A percentile compares a stretch with the other conserved stretches of the same genome.
phyloP scores from a whole-genome alignment of 2,888 invertebrate genomes.

The Archips crataeganus region DNA sequence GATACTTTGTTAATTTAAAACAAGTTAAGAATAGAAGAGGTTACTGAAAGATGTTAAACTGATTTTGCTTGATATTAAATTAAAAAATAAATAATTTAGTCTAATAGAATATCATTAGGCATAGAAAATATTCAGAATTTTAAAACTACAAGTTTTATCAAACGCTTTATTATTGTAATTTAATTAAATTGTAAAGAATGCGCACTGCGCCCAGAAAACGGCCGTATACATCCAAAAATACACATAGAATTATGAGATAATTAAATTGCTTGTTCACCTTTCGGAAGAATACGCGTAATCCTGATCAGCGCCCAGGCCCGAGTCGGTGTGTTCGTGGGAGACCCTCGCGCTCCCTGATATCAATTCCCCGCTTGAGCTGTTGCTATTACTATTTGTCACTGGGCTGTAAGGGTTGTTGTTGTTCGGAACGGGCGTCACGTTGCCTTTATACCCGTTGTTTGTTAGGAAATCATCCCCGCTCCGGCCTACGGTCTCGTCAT shows the following conservation, averaged over 20 bases:
- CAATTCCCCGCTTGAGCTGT: slow-evolving; percentile 82
- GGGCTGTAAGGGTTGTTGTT: slow-evolving; percentile 82
- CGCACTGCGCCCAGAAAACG: neutral
- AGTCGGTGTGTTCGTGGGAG: slow-evolving; percentile 92
- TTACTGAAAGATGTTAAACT: no score
- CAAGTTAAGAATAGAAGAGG: no score
- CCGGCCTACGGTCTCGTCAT: slow-evolving; percentile 69
- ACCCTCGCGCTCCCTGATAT: slow-evolving; percentile 84
- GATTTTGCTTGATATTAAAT: no score
- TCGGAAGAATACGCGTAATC: slow-evolving; percentile 90
- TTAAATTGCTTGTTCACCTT: slow-evolving; percentile 73
- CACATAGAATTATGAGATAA: slow-evolving; percentile 12
- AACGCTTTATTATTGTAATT: neutral
- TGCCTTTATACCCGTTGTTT: slow-evolving; percentile 78
- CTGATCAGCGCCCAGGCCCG: slow-evolving; percentile 91
- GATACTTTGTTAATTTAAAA: no score
- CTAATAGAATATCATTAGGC: neutral
- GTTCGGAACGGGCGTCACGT: slow-evolving; percentile 65
- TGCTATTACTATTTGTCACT: slow-evolving; percentile 82
- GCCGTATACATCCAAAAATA: neutral
- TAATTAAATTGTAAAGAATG: no score
- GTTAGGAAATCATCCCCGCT: slow-evolving; percentile 75
- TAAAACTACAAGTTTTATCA: neutral
- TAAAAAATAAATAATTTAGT: neutral
- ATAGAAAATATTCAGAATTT: neutral